phyloP scores from a whole-genome alignment of 2,113 vertebrate species.

The Agapornis roseicollis region DNA sequence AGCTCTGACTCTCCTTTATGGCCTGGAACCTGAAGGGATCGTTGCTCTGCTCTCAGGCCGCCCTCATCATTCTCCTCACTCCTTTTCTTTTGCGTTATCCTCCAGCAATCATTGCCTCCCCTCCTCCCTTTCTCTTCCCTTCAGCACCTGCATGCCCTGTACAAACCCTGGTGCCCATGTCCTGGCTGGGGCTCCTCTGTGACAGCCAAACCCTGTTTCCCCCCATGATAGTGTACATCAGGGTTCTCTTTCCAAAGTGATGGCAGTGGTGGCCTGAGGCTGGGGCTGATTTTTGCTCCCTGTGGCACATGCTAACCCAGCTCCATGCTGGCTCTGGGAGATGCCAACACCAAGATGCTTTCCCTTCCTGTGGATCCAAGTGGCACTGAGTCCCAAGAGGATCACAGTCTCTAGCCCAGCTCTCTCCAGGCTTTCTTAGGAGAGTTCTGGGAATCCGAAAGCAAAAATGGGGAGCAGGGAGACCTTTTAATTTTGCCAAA shows the following conservation, averaged over 20 bases:
- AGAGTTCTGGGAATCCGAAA: not conserved
- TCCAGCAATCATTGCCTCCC: not conserved
- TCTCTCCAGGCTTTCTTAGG: not conserved
- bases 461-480: not conserved
- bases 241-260: not conserved
- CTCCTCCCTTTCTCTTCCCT: not conserved
- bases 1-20: not conserved
- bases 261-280: not conserved
- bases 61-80: not conserved
- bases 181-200: not conserved
- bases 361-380: not conserved
- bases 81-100: not conserved
- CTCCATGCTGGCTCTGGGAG: not conserved
- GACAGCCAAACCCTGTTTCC: not conserved
- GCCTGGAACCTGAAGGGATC: not conserved
- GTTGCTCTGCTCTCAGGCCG: not conserved
- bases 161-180: not conserved
- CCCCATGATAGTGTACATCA: fast-evolving
- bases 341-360: fast-evolving
- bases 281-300: not conserved
- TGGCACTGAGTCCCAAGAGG: not conserved
- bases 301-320: fast-evolving
- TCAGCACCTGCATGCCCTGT: fast-evolving
- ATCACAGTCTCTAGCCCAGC: not conserved
- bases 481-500: not conserved